Conservation (phyloP, 2,888 invertebrate genomes). For the Hyles lineata region DNA sequence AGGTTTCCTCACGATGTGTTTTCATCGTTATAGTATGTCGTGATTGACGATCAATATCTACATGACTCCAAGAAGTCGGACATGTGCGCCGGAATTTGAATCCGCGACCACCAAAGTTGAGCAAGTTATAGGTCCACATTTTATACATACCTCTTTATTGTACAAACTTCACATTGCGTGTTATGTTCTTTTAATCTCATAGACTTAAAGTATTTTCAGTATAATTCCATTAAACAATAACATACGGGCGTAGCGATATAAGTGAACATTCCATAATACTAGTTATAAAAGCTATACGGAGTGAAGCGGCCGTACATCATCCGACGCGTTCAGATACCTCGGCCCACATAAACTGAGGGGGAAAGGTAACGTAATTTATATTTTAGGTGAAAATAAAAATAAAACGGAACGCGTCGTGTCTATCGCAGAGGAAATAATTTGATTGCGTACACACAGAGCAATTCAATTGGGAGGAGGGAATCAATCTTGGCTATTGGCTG, state of each 20-base stretch:
- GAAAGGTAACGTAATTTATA: conserved; percentile 27
- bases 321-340: conserved; percentile 3
- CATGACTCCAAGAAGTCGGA: too few relatives aligned
- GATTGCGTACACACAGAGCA: conserved; percentile 31
- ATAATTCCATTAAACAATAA: not conserved
- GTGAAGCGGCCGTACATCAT: conserved; percentile 15
- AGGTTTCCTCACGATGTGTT: too few relatives aligned
- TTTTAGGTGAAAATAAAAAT: conserved; percentile 30
- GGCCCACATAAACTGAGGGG: not conserved
- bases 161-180: too few relatives aligned
- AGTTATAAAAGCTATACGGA: conserved; percentile 17
- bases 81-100: too few relatives aligned
- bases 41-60: too few relatives aligned
- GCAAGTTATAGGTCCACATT: too few relatives aligned
- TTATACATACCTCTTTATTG: too few relatives aligned
- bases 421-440: conserved; percentile 33
- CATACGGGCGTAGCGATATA: not conserved
- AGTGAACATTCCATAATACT: not conserved
- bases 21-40: too few relatives aligned
- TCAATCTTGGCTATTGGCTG: conserved; percentile 33
- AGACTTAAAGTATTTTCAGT: not conserved
- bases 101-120: too few relatives aligned
- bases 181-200: too few relatives aligned
- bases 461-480: conserved; percentile 32
- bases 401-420: conserved; percentile 27